Percentiles rank a stretch among this genome's conserved stretches.
phyloP scores from a whole-genome alignment of 2,888 invertebrate species.

The Trissoscelio sp. region DNA sequence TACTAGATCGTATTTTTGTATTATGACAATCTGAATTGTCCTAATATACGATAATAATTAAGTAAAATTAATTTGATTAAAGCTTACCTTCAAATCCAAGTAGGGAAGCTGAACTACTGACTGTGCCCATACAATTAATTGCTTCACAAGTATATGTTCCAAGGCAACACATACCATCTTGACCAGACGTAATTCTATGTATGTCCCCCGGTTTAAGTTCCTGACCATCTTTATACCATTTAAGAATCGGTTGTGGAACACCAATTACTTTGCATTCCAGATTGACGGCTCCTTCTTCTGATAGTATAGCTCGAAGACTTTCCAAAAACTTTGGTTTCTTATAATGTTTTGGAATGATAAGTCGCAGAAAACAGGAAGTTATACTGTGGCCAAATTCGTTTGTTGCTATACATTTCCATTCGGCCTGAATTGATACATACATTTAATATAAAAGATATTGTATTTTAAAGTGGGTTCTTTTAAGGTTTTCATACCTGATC shows the following conservation, averaged over 20 bases:
- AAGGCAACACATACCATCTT: constrained; percentile 94
- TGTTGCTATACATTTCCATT: constrained; percentile 95
- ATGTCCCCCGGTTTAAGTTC: constrained; percentile 96
- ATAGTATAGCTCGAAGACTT: constrained; percentile 92
- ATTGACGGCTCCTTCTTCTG: constrained; percentile 95
- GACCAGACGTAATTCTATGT: constrained; percentile 94
- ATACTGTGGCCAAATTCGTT: constrained; percentile 95
- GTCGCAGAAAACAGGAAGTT: constrained; percentile 93
- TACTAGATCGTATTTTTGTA: no score
- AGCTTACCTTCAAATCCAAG: constrained; percentile 92
- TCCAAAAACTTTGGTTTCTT: constrained; percentile 95
- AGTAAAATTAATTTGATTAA: not conserved
- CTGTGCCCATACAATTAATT: constrained; percentile 95
- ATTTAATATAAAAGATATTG: not conserved
- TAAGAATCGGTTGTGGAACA: constrained; percentile 94
- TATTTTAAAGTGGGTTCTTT: not conserved
- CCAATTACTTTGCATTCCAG: constrained; percentile 97
- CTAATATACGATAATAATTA: no score
- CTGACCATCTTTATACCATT: constrained; percentile 96
- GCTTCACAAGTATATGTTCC: constrained; percentile 97
- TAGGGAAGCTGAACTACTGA: constrained; percentile 94
- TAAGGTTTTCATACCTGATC: constrained; percentile 86
- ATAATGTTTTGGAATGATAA: constrained; percentile 93
- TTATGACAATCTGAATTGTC: no score
- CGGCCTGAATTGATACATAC: constrained; percentile 84